Conservation (phyloP, 2,113 vertebrate genomes). For the Callipepla squamata region DNA sequence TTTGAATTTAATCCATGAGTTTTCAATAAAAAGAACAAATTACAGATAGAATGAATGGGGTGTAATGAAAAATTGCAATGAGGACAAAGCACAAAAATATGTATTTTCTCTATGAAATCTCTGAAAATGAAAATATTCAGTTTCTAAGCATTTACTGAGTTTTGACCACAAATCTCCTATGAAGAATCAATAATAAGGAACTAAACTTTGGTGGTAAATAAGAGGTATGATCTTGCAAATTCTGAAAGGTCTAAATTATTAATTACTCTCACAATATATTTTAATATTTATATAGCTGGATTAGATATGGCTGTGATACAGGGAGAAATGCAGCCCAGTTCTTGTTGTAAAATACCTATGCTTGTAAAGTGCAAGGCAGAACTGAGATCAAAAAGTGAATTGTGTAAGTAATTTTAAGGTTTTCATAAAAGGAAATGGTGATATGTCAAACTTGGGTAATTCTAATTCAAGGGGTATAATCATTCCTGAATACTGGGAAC, state of each 20-base stretch:
- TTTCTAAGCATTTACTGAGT: background rate
- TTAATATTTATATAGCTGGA: background rate
- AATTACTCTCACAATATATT: background rate
- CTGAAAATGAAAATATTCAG: background rate
- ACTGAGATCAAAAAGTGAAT: background rate
- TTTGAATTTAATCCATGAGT: background rate
- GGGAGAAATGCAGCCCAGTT: rapidly evolving
- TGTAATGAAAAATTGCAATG: background rate
- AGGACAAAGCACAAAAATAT: background rate
- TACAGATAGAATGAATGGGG: background rate
- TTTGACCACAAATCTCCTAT: background rate
- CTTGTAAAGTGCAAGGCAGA: background rate
- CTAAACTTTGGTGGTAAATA: background rate
- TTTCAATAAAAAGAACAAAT: background rate
- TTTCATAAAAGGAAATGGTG: background rate
- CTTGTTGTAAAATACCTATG: background rate
- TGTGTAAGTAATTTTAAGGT: background rate
- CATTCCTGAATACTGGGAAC: background rate
- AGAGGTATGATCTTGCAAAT: background rate
- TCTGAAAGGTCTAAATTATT: background rate
- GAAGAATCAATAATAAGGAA: background rate
- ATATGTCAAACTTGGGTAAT: background rate
- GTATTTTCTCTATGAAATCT: background rate
- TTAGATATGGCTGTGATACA: background rate
- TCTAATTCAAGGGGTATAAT: background rate